Evolutionary conservation across 2,888 invertebrate species (phyloP), one percentile per base, ranked within the genome.

Genomic region (Drosophila formosana): DNA sequence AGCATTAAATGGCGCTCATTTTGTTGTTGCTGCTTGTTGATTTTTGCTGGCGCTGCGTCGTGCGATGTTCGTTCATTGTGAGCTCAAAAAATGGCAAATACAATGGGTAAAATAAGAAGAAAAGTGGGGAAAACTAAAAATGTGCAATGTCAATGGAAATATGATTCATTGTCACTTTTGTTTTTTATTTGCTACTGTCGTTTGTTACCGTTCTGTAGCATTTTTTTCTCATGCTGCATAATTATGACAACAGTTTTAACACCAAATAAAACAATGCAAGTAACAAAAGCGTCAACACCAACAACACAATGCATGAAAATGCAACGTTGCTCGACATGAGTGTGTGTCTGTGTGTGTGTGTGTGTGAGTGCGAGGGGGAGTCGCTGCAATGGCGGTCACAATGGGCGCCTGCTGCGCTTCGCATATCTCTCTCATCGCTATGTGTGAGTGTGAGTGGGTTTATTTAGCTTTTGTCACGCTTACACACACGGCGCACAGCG

Each of bases 61-160:
- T 5, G n/a, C 51, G 52, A 37, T 30, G 41, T 61, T 75, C 79
- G 45, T 61, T 75, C 79, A 84, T 85, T 78, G 82, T 78, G 78
- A 77, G 66, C 64, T 72, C 45, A 32, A 47, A 50, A 63, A 30
- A 30, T 30, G 30, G 30, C 30, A 78, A 78, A 34, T 57, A 73
- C 66, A 46, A 65, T 55, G 51, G 39, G 43, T 75, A 62, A 72
- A 72, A 65, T 55, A 63, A 26, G 39, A 60, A 28, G 47, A 71
- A 51, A 65, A 57, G 26, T 51, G 60, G 46, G 46, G 61, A 80
- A 82, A 88, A 69, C 61, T 70, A 37, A 66, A 81, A 89, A 87
- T 74, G 71, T 89, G 89, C 86, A 90, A 82, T 77, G 82, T 75
- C 82, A 87, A 62, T 78, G 89, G 88, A 89, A 86, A 86, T 89